Conservation (phyloP, 1,140 invertebrate species). For the Monochamus saltuarius region DNA sequence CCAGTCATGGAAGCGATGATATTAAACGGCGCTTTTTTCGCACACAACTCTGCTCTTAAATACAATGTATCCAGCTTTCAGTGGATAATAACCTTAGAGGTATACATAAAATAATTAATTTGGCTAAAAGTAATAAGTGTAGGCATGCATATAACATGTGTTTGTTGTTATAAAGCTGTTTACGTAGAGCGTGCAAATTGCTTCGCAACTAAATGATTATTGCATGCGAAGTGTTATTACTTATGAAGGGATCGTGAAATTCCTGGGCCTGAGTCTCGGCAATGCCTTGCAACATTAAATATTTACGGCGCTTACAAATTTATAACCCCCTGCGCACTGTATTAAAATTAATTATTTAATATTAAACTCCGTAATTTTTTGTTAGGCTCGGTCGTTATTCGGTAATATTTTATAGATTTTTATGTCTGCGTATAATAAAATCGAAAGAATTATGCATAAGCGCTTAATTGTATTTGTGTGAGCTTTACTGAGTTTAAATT, state of each 20-base stretch:
- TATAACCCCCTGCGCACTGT: constrained; percentile 46
- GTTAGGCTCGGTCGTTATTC: constrained; percentile 36
- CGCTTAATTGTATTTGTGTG: constrained; percentile 37
- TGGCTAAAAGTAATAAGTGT: constrained; percentile 8
- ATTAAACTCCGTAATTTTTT: constrained; percentile 48
- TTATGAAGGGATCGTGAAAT: constrained; percentile 46
- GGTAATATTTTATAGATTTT: constrained; percentile 44
- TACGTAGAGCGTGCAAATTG: constrained; percentile 43
- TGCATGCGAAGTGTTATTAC: constrained; percentile 49
- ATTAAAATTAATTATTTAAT: constrained; percentile 52
- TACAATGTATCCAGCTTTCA: too few species aligned
- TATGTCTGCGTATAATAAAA: constrained; percentile 40
- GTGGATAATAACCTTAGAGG: too few species aligned
- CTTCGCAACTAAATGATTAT: constrained; percentile 49
- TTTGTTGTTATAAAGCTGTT: constrained; percentile 45
- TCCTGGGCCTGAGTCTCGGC: constrained; percentile 28
- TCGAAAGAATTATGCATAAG: constrained; percentile 37
- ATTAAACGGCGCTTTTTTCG: too few species aligned
- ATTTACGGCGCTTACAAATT: constrained; percentile 46
- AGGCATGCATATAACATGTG: constrained; percentile 23
- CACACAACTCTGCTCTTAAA: too few species aligned
- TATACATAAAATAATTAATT: too few species aligned
- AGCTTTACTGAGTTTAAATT: constrained; percentile 9
- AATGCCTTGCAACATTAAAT: constrained; percentile 44
- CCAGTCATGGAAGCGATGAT: too few species aligned